A percentile compares a stretch with the other conserved stretches of the same genome.
Evolutionary conservation across 2,113 vertebrate genomes (phyloP).

Genomic region (Heterotis niloticus): DNA sequence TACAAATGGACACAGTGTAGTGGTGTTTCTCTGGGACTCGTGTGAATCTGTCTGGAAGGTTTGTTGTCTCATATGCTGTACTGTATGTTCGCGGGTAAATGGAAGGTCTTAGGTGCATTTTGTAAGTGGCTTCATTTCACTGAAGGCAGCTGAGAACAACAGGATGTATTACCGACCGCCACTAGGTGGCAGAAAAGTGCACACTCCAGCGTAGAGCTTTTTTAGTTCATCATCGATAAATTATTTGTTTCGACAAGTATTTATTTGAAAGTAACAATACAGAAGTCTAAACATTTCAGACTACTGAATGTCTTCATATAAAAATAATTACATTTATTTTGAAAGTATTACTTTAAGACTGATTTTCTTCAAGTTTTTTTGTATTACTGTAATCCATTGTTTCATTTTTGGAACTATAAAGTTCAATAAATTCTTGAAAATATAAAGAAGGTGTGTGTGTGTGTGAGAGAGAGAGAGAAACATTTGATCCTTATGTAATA

Average conservation of each 20-base stretch:
- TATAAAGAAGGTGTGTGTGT: neutral
- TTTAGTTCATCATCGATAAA: neutral
- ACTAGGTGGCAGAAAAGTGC: neutral
- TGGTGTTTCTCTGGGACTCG: neutral
- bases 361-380: no score
- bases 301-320: neutral
- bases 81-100: neutral
- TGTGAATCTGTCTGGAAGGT: neutral
- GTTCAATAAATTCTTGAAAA: neutral
- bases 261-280: slow-evolving; percentile 8
- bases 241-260: neutral
- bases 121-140: neutral
- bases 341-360: neutral
- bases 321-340: neutral
- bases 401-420: neutral
- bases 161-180: neutral
- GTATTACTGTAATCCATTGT: neutral
- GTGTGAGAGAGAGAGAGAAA: no score
- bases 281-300: neutral
- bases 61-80: neutral
- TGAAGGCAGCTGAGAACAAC: neutral
- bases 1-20: neutral
- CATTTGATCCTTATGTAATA: no score
- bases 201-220: neutral
- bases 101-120: neutral